Evolutionary conservation across 2,797 vertebrate genomes (phyloP), one percentile per base, ranked within the genome.

Genomic region (Enteromius paludinosus): DNA sequence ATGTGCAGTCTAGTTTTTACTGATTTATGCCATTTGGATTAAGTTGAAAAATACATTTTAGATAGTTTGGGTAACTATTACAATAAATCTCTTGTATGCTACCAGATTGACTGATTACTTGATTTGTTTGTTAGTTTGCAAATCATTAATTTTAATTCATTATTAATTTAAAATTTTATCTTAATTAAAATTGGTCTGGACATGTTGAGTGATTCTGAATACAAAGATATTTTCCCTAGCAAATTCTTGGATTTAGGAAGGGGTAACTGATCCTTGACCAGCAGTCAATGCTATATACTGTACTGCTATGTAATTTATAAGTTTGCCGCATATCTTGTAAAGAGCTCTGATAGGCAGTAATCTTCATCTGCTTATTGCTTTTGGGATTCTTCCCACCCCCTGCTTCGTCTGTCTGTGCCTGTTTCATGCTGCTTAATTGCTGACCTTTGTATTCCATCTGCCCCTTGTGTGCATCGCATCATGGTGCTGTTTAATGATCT

Each of bases 371-470:
- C 30, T 77, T 43, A 83, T 83, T 35, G n/a, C 64, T 69, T 83
- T 56, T 70, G 49, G 65, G 28, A 33, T 35, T 62, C 25, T 43
- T 76, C 28, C 62, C 71, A 72, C 54, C 70, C 30, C 45, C 59
- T 47, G 47, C 47, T 30, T 66, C 14, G 15, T n/a, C 20, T 68
- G 17, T 61, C 73, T 62, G 18, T 61, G 20, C 61, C 47, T 47
- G 69, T 69, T 75, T 79, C 56, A 83, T 79, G 82, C 35, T 54
- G 47, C 45, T 72, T 85, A 85, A 82, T 85, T 85, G 74, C 72
- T 85, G 79, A 81, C 79, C 84, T 85, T 85, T 81, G 79, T 77
- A 25, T 43, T 65, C 66, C 72, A 81, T 82, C 73, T 82, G 62
- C 72, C 81, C 70, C 79, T 65, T 49, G 45, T 81, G 79, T 66